Conservation (phyloP, 1,140 invertebrate species). For the Rhagoletis zephyria region DNA sequence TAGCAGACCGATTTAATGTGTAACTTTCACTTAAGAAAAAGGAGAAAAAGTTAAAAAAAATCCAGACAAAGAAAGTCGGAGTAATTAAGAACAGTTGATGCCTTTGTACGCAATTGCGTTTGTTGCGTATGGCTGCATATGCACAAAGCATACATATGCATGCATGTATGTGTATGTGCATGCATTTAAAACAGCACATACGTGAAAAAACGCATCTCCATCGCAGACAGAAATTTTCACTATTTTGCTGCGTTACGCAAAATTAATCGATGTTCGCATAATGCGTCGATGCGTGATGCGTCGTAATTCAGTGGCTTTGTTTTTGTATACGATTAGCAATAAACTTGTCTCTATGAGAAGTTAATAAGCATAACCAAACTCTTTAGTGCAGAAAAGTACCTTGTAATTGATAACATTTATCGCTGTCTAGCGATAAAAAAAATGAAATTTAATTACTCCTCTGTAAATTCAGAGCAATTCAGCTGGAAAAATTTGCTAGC, state of each 20-base stretch:
- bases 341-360: neutral
- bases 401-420: too few relatives aligned
- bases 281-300: neutral
- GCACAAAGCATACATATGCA: neutral
- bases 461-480: too few relatives aligned
- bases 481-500: too few relatives aligned
- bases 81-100: conserved; percentile 38
- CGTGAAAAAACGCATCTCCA: neutral
- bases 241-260: neutral
- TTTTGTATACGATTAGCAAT: neutral
- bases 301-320: neutral
- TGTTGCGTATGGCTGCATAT: neutral
- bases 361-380: neutral
- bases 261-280: neutral
- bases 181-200: neutral
- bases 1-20: neutral
- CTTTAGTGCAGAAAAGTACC: neutral
- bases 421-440: too few relatives aligned
- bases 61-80: neutral
- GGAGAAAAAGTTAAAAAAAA: neutral
- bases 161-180: neutral
- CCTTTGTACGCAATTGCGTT: neutral
- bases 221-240: neutral
- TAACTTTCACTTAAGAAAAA: conserved; percentile 38
- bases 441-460: neutral